These are phyloP conservation scores for Molossus alvarezi DNA, from an alignment of 2,797 vertebrate genomes.

Conservation along the genomic window DNA sequence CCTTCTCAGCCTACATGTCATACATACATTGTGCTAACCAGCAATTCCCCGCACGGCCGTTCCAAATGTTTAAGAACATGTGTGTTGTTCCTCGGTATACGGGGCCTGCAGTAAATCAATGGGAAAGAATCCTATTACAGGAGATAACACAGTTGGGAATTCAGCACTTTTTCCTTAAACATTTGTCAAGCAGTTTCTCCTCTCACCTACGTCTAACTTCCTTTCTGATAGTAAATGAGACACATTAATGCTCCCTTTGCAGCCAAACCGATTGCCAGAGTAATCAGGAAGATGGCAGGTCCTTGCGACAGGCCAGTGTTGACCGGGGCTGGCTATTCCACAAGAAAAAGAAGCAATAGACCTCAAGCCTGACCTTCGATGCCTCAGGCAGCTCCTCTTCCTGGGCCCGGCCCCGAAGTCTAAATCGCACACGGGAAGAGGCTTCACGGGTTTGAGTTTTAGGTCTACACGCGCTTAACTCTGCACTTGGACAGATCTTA, in stretches of 20 bases:
- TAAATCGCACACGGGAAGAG: not conserved
- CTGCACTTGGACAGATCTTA: not conserved
- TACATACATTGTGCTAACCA: not conserved
- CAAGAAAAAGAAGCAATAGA: not conserved
- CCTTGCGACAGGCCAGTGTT: not conserved
- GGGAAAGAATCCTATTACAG: not conserved
- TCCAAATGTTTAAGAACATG: not conserved
- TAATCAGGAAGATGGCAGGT: not conserved
- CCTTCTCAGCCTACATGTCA: not conserved
- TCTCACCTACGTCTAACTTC: constrained; percentile 39
- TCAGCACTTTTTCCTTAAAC: not conserved
- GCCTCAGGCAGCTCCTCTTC: not conserved
- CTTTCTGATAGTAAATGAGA: constrained; percentile 4
- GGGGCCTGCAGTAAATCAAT: not conserved
- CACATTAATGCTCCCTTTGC: not conserved
- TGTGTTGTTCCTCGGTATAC: not conserved
- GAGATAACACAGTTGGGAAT: constrained; percentile 12
- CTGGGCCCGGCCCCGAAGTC: not conserved
- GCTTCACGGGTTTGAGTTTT: not conserved
- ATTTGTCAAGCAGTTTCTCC: not conserved
- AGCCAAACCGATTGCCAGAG: not conserved
- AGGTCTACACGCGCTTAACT: not conserved
- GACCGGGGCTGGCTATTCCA: not conserved
- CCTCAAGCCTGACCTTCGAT: not conserved
- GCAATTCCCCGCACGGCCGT: not conserved